phyloP scores from a whole-genome alignment of 2,888 invertebrate species.

The Amphiduros pacificus region DNA sequence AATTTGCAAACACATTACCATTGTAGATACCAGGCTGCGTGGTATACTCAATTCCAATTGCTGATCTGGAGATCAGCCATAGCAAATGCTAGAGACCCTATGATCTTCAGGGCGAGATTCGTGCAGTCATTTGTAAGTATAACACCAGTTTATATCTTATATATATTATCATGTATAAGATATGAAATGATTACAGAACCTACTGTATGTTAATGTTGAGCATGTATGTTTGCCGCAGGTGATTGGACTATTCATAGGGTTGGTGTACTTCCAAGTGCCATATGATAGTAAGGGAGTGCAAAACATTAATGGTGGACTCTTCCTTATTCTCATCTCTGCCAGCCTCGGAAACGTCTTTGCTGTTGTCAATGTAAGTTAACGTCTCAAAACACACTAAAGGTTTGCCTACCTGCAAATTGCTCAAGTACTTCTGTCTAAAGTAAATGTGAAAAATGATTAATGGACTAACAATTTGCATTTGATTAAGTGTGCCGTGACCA shows the following conservation, averaged over 20 bases:
- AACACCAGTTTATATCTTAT: no score
- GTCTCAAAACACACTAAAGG: no score
- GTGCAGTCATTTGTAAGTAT: conserved; percentile 81
- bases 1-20: no score
- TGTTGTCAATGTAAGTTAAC: conserved; percentile 87
- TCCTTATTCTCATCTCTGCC: conserved; percentile 43
- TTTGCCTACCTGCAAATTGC: no score
- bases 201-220: neutral
- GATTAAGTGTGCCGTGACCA: neutral
- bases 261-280: conserved; percentile 82
- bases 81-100: conserved; percentile 84
- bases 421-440: no score
- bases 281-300: conserved; percentile 80
- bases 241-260: conserved; percentile 82
- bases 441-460: no score
- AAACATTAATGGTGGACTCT: conserved; percentile 50
- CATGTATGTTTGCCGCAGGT: conserved; percentile 67
- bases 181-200: neutral
- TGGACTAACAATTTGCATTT: no score
- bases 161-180: neutral
- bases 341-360: conserved; percentile 93
- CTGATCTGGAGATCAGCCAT: conserved; percentile 90
- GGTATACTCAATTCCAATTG: conserved; percentile 85
- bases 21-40: conserved; percentile 79
- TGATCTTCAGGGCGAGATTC: conserved; percentile 84